Evolutionary conservation across 2,888 invertebrate species (phyloP).

Genomic region (Cecidostiba fungosa): DNA sequence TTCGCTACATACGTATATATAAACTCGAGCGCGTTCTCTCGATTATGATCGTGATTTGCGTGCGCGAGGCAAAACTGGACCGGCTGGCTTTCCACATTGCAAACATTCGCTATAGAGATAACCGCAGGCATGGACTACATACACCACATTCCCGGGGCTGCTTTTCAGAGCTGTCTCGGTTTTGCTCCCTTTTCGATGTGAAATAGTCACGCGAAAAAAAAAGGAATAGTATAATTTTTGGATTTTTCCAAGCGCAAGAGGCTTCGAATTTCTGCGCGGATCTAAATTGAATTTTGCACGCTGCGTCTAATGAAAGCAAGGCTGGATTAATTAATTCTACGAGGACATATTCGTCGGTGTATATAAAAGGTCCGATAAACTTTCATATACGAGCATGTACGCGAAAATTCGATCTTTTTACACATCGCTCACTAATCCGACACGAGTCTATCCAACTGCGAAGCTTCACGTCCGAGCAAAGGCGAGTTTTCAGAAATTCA

Average conservation of each 20-base stretch:
- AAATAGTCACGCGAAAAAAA: neutral
- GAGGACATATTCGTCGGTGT: no score
- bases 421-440: no score
- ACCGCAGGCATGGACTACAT: conserved; percentile 11
- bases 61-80: conserved; percentile 9
- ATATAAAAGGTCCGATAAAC: neutral
- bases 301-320: neutral
- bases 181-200: neutral
- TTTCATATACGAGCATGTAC: neutral
- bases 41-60: conserved; percentile 47
- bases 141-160: neutral
- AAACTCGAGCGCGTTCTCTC: neutral
- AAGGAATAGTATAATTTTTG: neutral
- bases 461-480: no score
- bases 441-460: no score
- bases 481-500: neutral
- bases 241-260: neutral
- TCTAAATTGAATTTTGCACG: neutral
- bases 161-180: conserved; percentile 16
- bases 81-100: conserved; percentile 28
- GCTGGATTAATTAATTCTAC: neutral
- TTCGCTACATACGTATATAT: neutral
- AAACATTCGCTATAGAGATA: conserved; percentile 47
- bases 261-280: neutral
- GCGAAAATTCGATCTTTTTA: conserved; percentile 3